Evolutionary conservation across 2,888 invertebrate species (phyloP), one percentile per base, ranked within the genome.

Genomic region (Synanthedon myopaeformis): DNA sequence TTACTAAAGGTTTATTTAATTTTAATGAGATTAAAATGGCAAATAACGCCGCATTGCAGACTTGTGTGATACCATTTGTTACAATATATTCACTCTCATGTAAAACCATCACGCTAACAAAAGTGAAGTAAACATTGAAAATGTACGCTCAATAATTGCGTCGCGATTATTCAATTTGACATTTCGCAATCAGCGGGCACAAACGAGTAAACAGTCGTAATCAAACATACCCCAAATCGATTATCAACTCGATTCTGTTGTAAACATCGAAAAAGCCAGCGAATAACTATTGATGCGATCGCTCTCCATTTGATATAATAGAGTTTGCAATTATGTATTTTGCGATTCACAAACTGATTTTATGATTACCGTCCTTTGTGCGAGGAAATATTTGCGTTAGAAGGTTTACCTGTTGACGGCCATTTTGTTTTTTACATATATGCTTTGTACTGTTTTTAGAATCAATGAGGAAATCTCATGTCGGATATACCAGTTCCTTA

Each of bases 151-250:
- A 70, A 76, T 80, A 75, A 82, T 82, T 82, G 77, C 74, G 66
- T 70, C 70, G 71, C 74, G 81, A 82, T 85, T 79, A 84, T 83
- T 83, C 81, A 81, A 84, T 84, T 83, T 82, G 78, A 76, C 79
- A 76, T 79, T 73, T 81, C 72, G 80, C 86, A 85, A 86, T 86
- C 86, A 85, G 79, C 76, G 84, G 74, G 74, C 76, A 75, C 81
- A 77, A 79, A 75, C 81, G 77, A 70, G 79, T 81, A 84, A 85
- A 85, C 83, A 84, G 60, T 66, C 69, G 74, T 59, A 68, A 70
- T 77, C 81, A 83, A 84, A 84, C 82, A 81, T 67, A 65, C 65
- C 72, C 64, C 35, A 70, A 76, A 83, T 82, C 81, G 81, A 82
- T 82, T 82, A 83, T 81, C 72, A 72, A 73, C 67, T 74, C 74